Evolutionary conservation across 2,888 invertebrate species (phyloP), one percentile per base, ranked within the genome.

Genomic region (Pollenia labialis): DNA sequence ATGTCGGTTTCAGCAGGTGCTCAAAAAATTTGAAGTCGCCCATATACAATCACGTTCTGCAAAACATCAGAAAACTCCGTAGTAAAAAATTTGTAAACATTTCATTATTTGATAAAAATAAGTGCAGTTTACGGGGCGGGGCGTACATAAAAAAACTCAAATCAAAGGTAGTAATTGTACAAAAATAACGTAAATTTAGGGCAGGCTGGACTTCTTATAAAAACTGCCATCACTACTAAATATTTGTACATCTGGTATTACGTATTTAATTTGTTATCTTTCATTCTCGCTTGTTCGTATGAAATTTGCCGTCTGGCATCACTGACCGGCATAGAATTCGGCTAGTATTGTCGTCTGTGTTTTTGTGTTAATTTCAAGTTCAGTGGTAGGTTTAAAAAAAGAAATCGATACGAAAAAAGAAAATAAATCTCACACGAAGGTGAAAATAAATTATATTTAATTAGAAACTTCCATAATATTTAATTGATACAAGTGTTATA

Each of bases 311-410:
- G 42, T 72, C 32, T 77, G 77, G 76, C 76, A 71, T 7, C 64
- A 48, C 50, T 64, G 54, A 82, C 82, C 82, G 76, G 76, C 71
- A 83, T 71, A 77, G 76, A 83, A 83, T 71, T 76, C 76, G 69
- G 56, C 56, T 54, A 66, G 74, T 74, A 64, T 71, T 40, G 32
- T 60, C 69, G 69, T 64, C 64, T 52, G 84, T 81, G 80, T 71
- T 80, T 66, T 72, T 72, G 80, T 72, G 71, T 79, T 82, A 86
- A 82, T 80, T 86, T 86, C 85, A 85, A 85, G 85, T 85, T 85
- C 85, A 86, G 74, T 85, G 85, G 77, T 86, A 82, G 81, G 68
- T 71, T 83, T 54, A 66, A 81, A 80, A 64, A 76, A 81, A 80
- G 80, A 81, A 81, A 81, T 87, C 83, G 75, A 87, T 83, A 84